Conservation (phyloP, 2,888 invertebrate species). For the Rosalia funebris region DNA sequence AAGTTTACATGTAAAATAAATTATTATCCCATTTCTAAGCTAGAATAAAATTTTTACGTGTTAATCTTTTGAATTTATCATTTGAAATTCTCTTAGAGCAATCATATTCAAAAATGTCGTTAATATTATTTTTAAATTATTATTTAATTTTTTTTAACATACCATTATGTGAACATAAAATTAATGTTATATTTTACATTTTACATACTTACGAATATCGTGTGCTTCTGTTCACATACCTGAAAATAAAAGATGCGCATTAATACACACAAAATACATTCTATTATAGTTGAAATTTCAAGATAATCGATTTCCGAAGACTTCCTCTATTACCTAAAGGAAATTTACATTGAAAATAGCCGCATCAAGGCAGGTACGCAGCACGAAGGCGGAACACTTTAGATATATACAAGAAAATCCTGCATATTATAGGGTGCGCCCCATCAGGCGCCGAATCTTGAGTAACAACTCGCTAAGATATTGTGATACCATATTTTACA, state of each 20-base stretch:
- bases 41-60: too few species aligned
- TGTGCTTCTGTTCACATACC: too few species aligned
- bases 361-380: not conserved
- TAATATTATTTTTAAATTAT: too few species aligned
- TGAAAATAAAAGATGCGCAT: not conserved
- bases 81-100: too few species aligned
- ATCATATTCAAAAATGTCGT: too few species aligned
- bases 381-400: constrained; percentile 7
- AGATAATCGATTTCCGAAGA: constrained; percentile 12
- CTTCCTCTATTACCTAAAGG: constrained; percentile 4
- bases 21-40: too few species aligned
- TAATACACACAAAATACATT: not conserved
- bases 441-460: constrained; percentile 18
- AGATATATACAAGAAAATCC: constrained; percentile 17
- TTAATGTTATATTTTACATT: too few species aligned
- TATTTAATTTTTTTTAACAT: too few species aligned
- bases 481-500: constrained; percentile 14
- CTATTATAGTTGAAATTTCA: not conserved
- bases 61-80: too few species aligned
- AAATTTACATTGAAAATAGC: constrained; percentile 18
- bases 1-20: too few species aligned
- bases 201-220: too few species aligned
- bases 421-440: constrained; percentile 13
- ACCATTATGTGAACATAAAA: too few species aligned
- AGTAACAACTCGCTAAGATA: constrained; percentile 13